Base-by-base conservation (phyloP, 2,113 vertebrate genomes). In the Mesoclemmys tuberculata region DNA sequence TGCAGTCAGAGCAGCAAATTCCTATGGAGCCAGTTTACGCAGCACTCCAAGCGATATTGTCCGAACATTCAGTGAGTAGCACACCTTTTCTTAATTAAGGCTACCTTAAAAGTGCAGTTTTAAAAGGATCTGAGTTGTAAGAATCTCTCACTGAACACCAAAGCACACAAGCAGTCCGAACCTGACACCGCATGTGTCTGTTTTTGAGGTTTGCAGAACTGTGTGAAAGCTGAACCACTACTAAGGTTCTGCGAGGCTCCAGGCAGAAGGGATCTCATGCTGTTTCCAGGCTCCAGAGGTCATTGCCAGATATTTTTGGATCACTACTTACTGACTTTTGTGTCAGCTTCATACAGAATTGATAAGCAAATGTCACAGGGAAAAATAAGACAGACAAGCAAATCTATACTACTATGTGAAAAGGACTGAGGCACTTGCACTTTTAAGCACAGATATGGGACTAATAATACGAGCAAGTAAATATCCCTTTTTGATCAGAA, bases 41-140 rank as follows among this genome's bases (percentile, higher is more conserved):
- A 99, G 99, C 64, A 26, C 84, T 49, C 98, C 99, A 6, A 99
- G 99, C 0, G 96, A 97, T 8, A 78, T 98, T 0, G 90, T 99
- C 92, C 98, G 96, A 92, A 99, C 99, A 0, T 98, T 98, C 24
- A 95, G 99, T 99, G 97, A 99, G 99, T 98, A 96, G 48, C 71
- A 4, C 0, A 13, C 61, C 3, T 14, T 68, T 84, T 81, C 46
- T 81, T 82, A 38, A 84, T 27, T 12, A 1, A 27, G 68, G 2
- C 44, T 16, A 2, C 5, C 0, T 35, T 8, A 11, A 51, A 27
- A 9, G 31, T 8, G 1, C 55, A n/a, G 10, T 8, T 52, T 87
- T 11, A 48, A 26, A 18, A 56, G 68, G 49, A 38, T 46, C 85
- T 3, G 29, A 90, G 1, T 6, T 64, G 11, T 54, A 19, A 64